A percentile compares a stretch with the other conserved stretches of the same genome.
phyloP scores from a whole-genome alignment of 2,113 vertebrate genomes.

The Halichoerus grypus region DNA sequence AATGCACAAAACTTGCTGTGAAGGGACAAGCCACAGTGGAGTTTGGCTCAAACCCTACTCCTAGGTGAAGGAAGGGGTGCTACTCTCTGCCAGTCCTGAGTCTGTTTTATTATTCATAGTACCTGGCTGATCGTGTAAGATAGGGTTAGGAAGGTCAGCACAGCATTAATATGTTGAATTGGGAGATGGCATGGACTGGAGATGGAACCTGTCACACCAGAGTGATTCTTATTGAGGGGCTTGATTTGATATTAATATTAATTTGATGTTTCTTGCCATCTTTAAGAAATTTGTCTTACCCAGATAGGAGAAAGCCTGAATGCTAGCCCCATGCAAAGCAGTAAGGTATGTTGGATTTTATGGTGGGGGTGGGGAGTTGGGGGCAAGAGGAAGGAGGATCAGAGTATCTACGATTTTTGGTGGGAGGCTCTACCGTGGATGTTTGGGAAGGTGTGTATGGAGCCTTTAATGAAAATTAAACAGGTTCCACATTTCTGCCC shows the following conservation, averaged over 20 bases:
- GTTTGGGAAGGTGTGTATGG: not conserved
- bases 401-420: not conserved
- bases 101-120: slow-evolving; percentile 88
- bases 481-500: not conserved
- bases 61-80: slow-evolving; percentile 28
- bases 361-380: not conserved
- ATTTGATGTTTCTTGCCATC: slow-evolving; percentile 84
- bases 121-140: slow-evolving; percentile 64
- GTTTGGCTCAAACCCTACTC: not conserved
- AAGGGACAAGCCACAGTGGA: not conserved
- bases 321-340: slow-evolving; percentile 59
- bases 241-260: slow-evolving; percentile 91
- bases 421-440: not conserved
- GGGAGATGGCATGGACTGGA: slow-evolving; percentile 83
- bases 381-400: not conserved
- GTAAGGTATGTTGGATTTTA: slow-evolving; percentile 31
- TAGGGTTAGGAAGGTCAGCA: slow-evolving; percentile 83
- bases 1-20: not conserved
- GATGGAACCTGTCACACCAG: slow-evolving; percentile 89
- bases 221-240: slow-evolving; percentile 85
- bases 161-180: slow-evolving; percentile 79
- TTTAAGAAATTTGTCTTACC: slow-evolving; percentile 72
- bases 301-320: slow-evolving; percentile 67
- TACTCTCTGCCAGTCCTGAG: slow-evolving; percentile 52
- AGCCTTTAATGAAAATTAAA: not conserved